Percentiles rank a stretch among this genome's conserved stretches.
Conservation (phyloP, 2,113 vertebrate species). For the Lophius piscatorius region DNA sequence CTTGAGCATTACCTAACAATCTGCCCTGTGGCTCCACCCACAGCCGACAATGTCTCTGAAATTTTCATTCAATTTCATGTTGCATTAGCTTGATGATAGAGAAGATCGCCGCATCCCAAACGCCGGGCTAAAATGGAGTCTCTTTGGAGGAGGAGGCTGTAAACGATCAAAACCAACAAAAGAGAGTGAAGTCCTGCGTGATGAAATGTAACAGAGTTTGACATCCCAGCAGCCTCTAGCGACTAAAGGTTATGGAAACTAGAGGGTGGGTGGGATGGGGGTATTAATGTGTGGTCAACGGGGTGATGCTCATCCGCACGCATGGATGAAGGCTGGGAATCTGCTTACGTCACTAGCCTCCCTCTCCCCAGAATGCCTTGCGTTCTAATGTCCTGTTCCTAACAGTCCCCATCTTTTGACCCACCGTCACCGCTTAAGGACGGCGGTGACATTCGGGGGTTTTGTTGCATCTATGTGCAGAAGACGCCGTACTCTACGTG, state of each 20-base stretch:
- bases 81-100: background rate
- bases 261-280: conserved; percentile 14
- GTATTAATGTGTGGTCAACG: conserved; percentile 46
- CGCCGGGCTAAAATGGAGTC: conserved; percentile 68
- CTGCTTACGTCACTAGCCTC: conserved; percentile 60
- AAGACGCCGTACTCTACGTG: background rate
- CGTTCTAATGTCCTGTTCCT: background rate
- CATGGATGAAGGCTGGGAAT: conserved; percentile 78
- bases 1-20: background rate
- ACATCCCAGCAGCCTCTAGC: background rate
- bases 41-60: background rate
- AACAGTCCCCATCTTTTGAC: conserved; percentile 5
- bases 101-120: conserved; percentile 27
- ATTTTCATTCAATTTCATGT: background rate
- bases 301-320: conserved; percentile 49
- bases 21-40: background rate
- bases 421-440: background rate
- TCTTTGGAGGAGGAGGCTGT: background rate
- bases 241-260: conserved; percentile 31
- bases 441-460: background rate
- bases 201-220: conserved; percentile 28
- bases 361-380: conserved; percentile 57
- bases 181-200: background rate
- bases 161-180: conserved; percentile 1
- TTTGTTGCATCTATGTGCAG: background rate